A percentile compares a stretch with the other conserved stretches of the same genome.
Evolutionary conservation across 2,797 vertebrate genomes (phyloP).

Genomic region (Jordanella pulchra): DNA sequence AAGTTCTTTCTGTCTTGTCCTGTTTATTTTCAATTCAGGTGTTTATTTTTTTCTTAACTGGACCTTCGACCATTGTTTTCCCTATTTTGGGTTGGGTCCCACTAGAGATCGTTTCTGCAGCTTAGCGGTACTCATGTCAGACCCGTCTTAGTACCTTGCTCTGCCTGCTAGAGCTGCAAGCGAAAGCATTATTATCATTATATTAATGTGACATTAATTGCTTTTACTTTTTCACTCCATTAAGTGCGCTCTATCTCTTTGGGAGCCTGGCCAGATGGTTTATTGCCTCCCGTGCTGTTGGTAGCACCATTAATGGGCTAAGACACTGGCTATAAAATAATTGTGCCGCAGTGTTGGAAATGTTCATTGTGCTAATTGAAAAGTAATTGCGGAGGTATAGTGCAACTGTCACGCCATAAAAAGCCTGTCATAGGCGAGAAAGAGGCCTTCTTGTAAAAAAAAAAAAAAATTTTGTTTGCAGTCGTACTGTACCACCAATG

Average conservation of each 20-base stretch:
- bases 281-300: slow-evolving; percentile 84
- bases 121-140: slow-evolving; percentile 44
- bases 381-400: slow-evolving; percentile 87
- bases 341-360: slow-evolving; percentile 82
- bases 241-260: slow-evolving; percentile 86
- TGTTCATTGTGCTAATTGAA: slow-evolving; percentile 86
- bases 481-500: slow-evolving; percentile 54
- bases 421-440: slow-evolving; percentile 77
- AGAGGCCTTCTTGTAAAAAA: slow-evolving; percentile 64
- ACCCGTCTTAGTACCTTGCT: slow-evolving; percentile 59
- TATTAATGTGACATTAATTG: slow-evolving; percentile 91
- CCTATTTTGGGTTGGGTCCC: slow-evolving; percentile 50
- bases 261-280: slow-evolving; percentile 86
- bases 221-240: slow-evolving; percentile 90
- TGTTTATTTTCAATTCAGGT: slow-evolving; percentile 25
- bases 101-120: slow-evolving; percentile 54
- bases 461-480: slow-evolving; percentile 71
- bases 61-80: slow-evolving; percentile 31
- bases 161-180: slow-evolving; percentile 72
- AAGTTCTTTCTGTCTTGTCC: slow-evolving; percentile 2
- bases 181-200: slow-evolving; percentile 87
- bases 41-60: slow-evolving; percentile 20
- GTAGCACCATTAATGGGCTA: slow-evolving; percentile 84
- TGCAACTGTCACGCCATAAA: slow-evolving; percentile 81
- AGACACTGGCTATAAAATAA: slow-evolving; percentile 88